These are phyloP conservation scores for Ephestia elutella DNA, from an alignment of 1,140 invertebrate species.

Conservation along the genomic window DNA sequence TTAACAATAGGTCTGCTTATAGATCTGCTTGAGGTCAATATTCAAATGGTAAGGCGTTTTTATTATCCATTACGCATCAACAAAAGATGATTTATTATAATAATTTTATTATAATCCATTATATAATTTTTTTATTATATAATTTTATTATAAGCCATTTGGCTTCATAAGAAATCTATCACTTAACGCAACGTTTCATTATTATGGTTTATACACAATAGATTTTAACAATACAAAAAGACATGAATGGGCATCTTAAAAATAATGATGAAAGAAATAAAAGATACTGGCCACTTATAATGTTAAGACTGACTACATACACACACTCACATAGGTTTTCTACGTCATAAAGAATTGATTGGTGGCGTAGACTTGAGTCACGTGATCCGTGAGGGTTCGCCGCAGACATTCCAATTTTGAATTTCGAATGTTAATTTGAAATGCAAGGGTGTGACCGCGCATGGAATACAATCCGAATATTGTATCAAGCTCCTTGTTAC, in stretches of 20 bases:
- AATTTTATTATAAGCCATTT: too few species aligned
- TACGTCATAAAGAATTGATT: conserved; percentile 18
- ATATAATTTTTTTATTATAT: too few species aligned
- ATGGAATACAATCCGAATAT: conserved; percentile 28
- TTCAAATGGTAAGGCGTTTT: background rate
- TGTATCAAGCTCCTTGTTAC: conserved; percentile 19
- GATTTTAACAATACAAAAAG: background rate
- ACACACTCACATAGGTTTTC: conserved; percentile 3
- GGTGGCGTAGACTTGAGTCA: conserved; percentile 17
- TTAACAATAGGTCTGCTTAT: conserved; percentile 8
- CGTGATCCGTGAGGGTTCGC: conserved; percentile 28
- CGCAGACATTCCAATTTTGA: conserved; percentile 36
- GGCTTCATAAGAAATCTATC: background rate
- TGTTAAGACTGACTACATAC: background rate
- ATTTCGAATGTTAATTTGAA: conserved; percentile 43
- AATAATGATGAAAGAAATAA: background rate
- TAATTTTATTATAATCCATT: too few species aligned
- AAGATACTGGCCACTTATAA: background rate
- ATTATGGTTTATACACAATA: background rate
- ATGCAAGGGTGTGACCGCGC: conserved; percentile 42
- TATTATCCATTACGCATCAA: background rate
- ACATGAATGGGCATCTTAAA: background rate
- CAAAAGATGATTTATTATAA: background rate
- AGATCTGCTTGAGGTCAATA: background rate
- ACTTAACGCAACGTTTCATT: background rate